These are phyloP conservation scores for Poeciliopsis paucimaculata DNA, from an alignment of 2,797 vertebrate species.

Conservation along the genomic window DNA sequence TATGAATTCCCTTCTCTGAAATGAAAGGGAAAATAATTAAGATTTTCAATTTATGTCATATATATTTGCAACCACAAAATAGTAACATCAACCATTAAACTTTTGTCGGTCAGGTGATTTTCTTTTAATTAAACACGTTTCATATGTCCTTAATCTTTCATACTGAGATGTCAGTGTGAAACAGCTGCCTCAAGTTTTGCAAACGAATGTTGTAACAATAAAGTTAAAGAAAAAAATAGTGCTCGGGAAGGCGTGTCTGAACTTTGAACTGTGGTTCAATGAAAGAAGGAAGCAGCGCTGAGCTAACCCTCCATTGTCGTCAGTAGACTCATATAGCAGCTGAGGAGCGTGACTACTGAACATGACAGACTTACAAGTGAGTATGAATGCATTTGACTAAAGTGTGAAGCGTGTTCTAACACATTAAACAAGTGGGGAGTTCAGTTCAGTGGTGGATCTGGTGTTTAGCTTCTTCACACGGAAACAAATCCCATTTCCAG, in stretches of 20 bases:
- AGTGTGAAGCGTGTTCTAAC: constrained; percentile 26
- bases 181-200: not conserved
- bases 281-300: not conserved
- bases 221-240: not conserved
- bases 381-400: not conserved
- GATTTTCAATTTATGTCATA: not conserved
- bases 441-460: not conserved
- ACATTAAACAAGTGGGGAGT: accelerated
- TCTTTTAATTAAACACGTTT: not conserved
- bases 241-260: not conserved
- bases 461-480: not conserved
- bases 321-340: not conserved
- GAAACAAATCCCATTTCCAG: not conserved
- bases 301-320: not conserved
- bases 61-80: not conserved
- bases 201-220: not conserved
- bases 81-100: not conserved
- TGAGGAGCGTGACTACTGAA: not conserved
- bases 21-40: not conserved
- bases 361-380: not conserved
- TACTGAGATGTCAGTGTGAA: not conserved
- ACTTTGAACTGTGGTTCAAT: not conserved
- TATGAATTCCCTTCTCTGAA: not conserved
- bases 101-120: not conserved
- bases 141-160: not conserved